These are phyloP conservation scores for Machimus atricapillus DNA, from an alignment of 2,888 invertebrate genomes.

Conservation along the genomic window DNA sequence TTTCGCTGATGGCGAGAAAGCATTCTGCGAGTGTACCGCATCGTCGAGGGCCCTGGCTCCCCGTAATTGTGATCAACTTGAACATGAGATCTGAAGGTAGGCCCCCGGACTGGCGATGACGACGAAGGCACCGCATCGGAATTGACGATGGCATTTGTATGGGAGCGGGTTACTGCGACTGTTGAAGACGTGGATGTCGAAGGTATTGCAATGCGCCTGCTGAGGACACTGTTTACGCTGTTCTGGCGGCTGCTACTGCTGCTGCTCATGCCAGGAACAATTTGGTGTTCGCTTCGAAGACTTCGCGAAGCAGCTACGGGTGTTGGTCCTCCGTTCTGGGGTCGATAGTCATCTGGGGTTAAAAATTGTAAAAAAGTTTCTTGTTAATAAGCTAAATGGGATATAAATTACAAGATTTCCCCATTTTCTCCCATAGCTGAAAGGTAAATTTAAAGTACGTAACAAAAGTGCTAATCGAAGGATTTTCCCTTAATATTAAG, in stretches of 20 bases:
- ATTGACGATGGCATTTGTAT: conserved; percentile 37
- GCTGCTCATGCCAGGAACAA: neutral
- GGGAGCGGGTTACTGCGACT: conserved; percentile 9
- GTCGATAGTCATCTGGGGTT: conserved; percentile 40
- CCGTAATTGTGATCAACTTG: conserved; percentile 61
- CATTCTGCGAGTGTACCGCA: conserved; percentile 56
- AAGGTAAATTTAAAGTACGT: neutral
- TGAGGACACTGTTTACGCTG: neutral
- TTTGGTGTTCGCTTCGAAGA: neutral
- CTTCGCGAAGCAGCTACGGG: neutral
- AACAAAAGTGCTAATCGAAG: too few species aligned
- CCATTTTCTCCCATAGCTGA: neutral
- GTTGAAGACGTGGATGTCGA: neutral
- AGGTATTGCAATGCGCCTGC: neutral
- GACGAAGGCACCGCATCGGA: conserved; percentile 41
- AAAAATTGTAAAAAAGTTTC: neutral
- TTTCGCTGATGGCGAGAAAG: conserved; percentile 61
- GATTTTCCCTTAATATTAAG: neutral
- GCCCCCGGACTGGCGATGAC: neutral
- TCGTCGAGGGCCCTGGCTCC: conserved; percentile 55
- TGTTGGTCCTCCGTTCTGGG: conserved; percentile 23
- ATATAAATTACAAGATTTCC: neutral
- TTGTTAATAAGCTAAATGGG: neutral
- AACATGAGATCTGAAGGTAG: conserved; percentile 45
- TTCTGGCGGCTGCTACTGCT: neutral